Conservation (phyloP, 1,140 invertebrate species). For the Cecropterus lyciades region DNA sequence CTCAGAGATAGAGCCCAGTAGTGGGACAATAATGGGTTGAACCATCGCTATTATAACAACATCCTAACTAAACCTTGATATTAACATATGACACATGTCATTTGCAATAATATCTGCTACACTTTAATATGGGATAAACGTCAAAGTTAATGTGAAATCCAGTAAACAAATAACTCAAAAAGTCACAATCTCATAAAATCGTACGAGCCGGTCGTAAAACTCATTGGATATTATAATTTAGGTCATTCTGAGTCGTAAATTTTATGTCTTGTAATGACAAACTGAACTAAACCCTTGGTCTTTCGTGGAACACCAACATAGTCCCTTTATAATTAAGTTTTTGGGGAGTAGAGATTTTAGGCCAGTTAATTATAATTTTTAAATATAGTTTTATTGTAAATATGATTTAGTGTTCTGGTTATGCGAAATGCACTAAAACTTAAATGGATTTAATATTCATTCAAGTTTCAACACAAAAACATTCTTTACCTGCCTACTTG, state of each 20-base stretch:
- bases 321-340: constrained; percentile 31
- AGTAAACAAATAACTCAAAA: constrained; percentile 38
- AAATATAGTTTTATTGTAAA: background rate
- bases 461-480: too few species aligned
- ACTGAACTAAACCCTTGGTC: constrained; percentile 20
- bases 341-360: constrained; percentile 10
- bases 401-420: constrained; percentile 3
- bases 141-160: constrained; percentile 33
- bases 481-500: too few species aligned
- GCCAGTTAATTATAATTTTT: constrained; percentile 18
- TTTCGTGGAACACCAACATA: constrained; percentile 28
- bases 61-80: too few species aligned
- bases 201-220: constrained; percentile 42
- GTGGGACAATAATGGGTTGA: too few species aligned
- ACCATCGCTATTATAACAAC: too few species aligned
- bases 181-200: constrained; percentile 30
- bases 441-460: too few species aligned
- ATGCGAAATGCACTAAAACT: background rate
- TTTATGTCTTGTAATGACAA: constrained; percentile 49
- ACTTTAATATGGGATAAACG: constrained; percentile 11
- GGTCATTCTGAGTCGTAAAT: constrained; percentile 52
- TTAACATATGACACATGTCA: too few species aligned
- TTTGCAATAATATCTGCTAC: constrained; percentile 8
- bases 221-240: constrained; percentile 49
- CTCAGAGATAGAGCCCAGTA: too few species aligned